phyloP scores from a whole-genome alignment of 2,797 vertebrate genomes.

The Cynodonichthys magdalenae region DNA sequence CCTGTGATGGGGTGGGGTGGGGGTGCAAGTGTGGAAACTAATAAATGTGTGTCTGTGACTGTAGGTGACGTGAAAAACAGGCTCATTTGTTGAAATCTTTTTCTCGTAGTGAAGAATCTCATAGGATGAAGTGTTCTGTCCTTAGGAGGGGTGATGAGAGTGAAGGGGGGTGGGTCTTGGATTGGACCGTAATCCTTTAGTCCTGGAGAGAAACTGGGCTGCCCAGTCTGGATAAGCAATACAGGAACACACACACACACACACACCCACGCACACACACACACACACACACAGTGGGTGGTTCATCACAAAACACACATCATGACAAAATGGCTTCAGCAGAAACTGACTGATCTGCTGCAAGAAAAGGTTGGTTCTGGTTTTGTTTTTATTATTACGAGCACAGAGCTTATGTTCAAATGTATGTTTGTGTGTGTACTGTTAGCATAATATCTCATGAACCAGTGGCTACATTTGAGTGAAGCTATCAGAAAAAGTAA shows the following conservation, averaged over 20 bases:
- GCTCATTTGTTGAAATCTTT: conserved; percentile 39
- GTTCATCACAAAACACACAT: conserved; percentile 20
- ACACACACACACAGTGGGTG: conserved; percentile 11
- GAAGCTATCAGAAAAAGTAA: too few species aligned
- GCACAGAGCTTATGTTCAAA: conserved; percentile 3
- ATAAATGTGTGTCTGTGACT: conserved; percentile 37
- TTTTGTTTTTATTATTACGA: conserved; percentile 9
- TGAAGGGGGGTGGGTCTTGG: conserved; percentile 41
- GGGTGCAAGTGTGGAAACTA: conserved; percentile 30
- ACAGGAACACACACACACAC: conserved; percentile 21
- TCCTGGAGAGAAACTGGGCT: conserved; percentile 63
- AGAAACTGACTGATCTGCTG: conserved; percentile 61
- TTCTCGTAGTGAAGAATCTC: conserved; percentile 21
- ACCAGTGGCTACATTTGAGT: too few species aligned
- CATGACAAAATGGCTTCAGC: conserved; percentile 63
- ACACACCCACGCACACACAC: conserved; percentile 5
- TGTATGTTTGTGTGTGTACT: background rate
- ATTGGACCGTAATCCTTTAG: conserved; percentile 76
- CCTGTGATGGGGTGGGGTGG: conserved; percentile 22
- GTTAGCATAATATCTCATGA: too few species aligned
- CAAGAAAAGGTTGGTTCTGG: conserved; percentile 69
- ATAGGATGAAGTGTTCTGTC: conserved; percentile 43
- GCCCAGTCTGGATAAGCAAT: conserved; percentile 57
- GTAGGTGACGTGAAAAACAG: conserved; percentile 36
- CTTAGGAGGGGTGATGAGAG: conserved; percentile 26